phyloP scores from a whole-genome alignment of 2,113 vertebrate genomes.

The Anseranas semipalmata region DNA sequence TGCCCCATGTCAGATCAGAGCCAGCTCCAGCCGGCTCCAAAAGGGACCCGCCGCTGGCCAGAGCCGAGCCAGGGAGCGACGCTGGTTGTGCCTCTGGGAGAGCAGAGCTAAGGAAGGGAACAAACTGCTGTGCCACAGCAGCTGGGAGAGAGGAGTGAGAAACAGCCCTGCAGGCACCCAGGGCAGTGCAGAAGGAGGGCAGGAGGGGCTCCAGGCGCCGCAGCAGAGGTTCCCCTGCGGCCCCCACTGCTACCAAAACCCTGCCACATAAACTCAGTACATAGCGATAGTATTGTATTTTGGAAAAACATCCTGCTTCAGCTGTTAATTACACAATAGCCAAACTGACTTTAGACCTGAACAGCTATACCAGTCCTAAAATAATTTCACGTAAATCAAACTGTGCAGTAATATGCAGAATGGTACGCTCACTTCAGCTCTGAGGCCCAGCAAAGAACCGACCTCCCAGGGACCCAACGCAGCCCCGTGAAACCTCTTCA shows the following conservation, averaged over 20 bases:
- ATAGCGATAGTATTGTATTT: not conserved
- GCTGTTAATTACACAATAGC: not conserved
- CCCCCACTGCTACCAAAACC: not conserved
- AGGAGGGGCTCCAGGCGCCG: not conserved
- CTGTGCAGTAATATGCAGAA: not conserved
- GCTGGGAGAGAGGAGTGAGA: not conserved
- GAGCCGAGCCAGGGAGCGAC: not conserved
- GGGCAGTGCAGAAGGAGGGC: not conserved
- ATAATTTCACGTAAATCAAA: not conserved
- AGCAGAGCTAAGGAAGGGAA: not conserved
- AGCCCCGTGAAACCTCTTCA: not conserved
- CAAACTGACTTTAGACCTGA: not conserved
- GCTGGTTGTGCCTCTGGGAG: not conserved
- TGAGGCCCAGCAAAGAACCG: not conserved
- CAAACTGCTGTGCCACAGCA: not conserved
- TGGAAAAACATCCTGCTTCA: not conserved
- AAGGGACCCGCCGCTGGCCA: not conserved
- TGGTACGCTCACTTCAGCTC: accelerated
- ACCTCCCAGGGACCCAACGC: not conserved
- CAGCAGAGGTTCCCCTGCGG: not conserved
- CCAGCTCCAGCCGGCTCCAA: not conserved
- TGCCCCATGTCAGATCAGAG: not conserved
- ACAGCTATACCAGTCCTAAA: not conserved
- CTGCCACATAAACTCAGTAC: not conserved
- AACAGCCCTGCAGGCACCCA: not conserved